phyloP scores from a whole-genome alignment of 2,797 vertebrate species.

The Podarcis siculus region DNA sequence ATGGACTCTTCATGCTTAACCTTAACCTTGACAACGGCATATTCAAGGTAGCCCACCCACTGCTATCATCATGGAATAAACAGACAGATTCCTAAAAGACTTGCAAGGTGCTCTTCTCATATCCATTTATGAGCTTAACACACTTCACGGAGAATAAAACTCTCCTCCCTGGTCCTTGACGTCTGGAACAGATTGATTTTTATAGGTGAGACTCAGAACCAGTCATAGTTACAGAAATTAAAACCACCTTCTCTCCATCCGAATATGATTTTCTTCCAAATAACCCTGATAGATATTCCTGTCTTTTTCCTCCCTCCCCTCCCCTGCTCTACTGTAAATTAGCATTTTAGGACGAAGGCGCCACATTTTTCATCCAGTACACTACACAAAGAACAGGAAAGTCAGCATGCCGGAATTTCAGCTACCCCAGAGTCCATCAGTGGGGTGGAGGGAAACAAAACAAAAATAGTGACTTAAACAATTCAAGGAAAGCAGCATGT shows the following conservation, averaged over 20 bases:
- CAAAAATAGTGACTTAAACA: conserved; percentile 31
- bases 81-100: neutral
- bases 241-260: neutral
- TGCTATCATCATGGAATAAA: neutral
- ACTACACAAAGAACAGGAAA: neutral
- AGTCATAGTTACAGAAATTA: neutral
- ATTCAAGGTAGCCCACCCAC: fast-evolving
- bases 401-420: conserved; percentile 23
- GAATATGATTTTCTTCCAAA: neutral
- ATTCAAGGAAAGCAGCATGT: conserved; percentile 14
- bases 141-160: neutral
- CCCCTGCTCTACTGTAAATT: conserved; percentile 5
- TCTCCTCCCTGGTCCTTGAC: neutral
- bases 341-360: conserved; percentile 24
- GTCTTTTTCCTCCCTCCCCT: neutral
- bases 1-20: neutral
- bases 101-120: neutral
- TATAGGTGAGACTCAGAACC: neutral
- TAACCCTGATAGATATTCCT: neutral
- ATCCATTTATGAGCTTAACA: neutral
- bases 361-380: conserved; percentile 24
- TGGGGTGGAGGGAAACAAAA: fast-evolving
- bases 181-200: neutral
- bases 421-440: neutral
- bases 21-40: neutral